These are phyloP conservation scores for Zeugodacus cucurbitae DNA, from an alignment of 1,140 invertebrate species.

Conservation along the genomic window DNA sequence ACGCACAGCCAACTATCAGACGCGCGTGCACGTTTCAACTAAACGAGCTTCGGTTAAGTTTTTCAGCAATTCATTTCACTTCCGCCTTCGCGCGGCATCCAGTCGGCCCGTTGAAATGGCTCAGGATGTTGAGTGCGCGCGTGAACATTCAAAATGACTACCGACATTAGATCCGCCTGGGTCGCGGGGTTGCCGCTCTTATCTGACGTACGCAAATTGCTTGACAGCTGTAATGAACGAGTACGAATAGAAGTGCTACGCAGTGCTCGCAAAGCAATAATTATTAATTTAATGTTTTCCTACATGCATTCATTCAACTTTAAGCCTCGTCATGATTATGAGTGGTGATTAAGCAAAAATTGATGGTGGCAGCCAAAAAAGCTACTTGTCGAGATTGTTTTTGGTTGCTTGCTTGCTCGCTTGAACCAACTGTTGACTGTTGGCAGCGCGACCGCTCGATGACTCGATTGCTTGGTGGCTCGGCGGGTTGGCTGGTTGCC, in stretches of 20 bases:
- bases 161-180: constrained; percentile 8
- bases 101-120: background rate
- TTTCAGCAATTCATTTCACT: constrained; percentile 13
- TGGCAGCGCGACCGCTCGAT: background rate
- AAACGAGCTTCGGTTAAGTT: background rate
- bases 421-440: constrained; percentile 2
- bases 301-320: constrained; percentile 11
- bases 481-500: background rate
- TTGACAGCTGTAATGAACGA: background rate
- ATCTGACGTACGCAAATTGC: constrained; percentile 23
- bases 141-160: background rate
- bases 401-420: background rate
- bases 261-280: constrained; percentile 14
- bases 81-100: background rate
- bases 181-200: background rate
- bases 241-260: background rate
- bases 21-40: background rate
- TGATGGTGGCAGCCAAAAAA: background rate
- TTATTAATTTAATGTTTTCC: constrained; percentile 30
- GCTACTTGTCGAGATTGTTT: background rate
- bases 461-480: too few relatives aligned
- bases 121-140: constrained; percentile 1
- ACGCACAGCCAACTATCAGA: background rate
- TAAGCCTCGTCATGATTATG: constrained; percentile 18
- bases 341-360: constrained; percentile 35